phyloP scores from a whole-genome alignment of 2,113 vertebrate genomes.

The Podocnemis expansa region DNA sequence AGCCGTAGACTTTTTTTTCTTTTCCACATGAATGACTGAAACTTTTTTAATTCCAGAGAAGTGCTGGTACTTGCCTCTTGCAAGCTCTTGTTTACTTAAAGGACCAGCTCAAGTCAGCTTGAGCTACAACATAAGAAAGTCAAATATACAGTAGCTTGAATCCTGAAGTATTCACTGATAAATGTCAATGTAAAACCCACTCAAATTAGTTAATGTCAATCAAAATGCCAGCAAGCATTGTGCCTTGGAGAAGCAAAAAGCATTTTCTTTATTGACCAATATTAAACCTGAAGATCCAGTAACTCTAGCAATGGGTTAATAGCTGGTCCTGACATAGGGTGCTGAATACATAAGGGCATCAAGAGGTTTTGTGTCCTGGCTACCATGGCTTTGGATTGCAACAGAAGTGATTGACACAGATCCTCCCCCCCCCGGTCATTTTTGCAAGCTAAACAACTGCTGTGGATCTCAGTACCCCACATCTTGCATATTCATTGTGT shows the following conservation, averaged over 20 bases:
- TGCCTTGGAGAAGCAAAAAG: conserved; percentile 31
- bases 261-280: background rate
- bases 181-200: conserved; percentile 65
- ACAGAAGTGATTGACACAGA: background rate
- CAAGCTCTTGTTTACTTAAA: conserved; percentile 23
- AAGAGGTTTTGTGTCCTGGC: background rate
- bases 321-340: background rate
- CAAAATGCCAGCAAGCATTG: conserved; percentile 60
- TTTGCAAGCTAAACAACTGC: background rate
- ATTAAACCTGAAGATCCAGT: conserved; percentile 31
- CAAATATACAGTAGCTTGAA: conserved; percentile 48
- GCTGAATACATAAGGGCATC: conserved; percentile 5
- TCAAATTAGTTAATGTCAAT: conserved; percentile 52
- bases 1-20: background rate
- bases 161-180: conserved; percentile 52
- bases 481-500: background rate
- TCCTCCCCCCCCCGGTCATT: background rate
- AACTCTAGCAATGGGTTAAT: conserved; percentile 16
- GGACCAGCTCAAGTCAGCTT: background rate
- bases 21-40: background rate
- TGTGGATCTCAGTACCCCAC: background rate
- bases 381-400: background rate
- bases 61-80: accelerated
- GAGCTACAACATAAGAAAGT: background rate
- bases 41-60: background rate